Percentiles rank a stretch among this genome's conserved stretches.
These are phyloP conservation scores for Artibeus lituratus DNA, from an alignment of 2,797 vertebrate genomes.

Conservation along the genomic window DNA sequence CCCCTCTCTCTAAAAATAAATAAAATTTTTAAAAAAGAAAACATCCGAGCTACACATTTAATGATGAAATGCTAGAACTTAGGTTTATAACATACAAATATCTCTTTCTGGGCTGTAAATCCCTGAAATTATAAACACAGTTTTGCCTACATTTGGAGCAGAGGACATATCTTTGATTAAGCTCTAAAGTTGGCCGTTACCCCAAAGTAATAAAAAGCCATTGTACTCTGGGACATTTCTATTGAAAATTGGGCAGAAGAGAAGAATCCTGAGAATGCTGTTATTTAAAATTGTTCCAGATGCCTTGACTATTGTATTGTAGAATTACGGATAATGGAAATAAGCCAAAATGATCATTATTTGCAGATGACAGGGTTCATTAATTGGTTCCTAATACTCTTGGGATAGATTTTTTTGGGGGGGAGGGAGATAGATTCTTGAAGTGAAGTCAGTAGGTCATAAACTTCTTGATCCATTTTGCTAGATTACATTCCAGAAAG, in stretches of 20 bases:
- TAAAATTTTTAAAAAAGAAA: too few species aligned
- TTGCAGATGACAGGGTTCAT: background rate
- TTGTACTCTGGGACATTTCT: background rate
- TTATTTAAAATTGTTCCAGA: slow-evolving; percentile 16
- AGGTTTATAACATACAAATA: background rate
- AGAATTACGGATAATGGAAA: background rate
- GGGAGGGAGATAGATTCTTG: background rate
- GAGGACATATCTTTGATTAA: background rate
- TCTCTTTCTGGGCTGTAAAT: background rate
- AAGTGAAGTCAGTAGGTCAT: slow-evolving; percentile 2
- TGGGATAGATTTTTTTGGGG: background rate
- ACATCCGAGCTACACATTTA: background rate
- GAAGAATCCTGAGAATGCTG: background rate
- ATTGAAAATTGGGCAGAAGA: background rate
- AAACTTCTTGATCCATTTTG: background rate
- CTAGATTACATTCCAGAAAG: background rate
- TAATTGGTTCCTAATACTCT: slow-evolving; percentile 4
- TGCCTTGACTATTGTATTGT: background rate
- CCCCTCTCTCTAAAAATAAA: too few species aligned
- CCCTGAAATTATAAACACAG: background rate
- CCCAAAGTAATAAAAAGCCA: background rate
- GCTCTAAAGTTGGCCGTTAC: background rate
- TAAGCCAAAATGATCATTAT: background rate
- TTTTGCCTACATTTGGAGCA: background rate
- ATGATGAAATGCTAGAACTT: background rate